phyloP scores from a whole-genome alignment of 1,140 invertebrate genomes.

The Cyrtorhinus lividipennis region DNA sequence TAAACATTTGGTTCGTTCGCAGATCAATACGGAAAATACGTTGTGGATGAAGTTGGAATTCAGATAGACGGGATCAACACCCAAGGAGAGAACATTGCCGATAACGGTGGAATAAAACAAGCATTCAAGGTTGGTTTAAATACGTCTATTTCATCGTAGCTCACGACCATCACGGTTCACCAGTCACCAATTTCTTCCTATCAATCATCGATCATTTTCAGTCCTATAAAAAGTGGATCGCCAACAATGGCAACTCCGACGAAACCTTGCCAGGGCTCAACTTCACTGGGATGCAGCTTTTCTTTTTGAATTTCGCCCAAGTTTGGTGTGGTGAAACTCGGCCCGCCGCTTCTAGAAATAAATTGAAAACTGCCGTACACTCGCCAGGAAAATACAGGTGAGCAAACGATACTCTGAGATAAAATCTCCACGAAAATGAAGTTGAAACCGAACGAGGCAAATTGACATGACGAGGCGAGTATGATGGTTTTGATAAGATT shows the following conservation, averaged over 20 bases:
- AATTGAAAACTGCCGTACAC: conserved; percentile 66
- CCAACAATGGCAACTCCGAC: conserved; percentile 32
- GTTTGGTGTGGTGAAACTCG: conserved; percentile 80
- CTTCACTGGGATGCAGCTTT: conserved; percentile 56
- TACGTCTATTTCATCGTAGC: too few relatives aligned
- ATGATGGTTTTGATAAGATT: too few relatives aligned
- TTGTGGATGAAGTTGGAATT: conserved; percentile 40
- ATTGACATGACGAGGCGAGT: too few relatives aligned
- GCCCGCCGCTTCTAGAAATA: conserved; percentile 64
- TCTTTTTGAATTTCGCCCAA: conserved; percentile 74
- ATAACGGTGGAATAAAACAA: conserved; percentile 78
- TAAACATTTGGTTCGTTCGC: too few relatives aligned
- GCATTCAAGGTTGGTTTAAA: conserved; percentile 50
- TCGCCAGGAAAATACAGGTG: conserved; percentile 60
- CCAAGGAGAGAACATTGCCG: conserved; percentile 77
- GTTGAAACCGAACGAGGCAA: too few relatives aligned
- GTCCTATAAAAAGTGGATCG: conserved; percentile 49
- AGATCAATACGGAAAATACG: conserved; percentile 58
- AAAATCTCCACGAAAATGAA: too few relatives aligned
- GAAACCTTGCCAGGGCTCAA: conserved; percentile 58
- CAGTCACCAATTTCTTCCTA: too few relatives aligned
- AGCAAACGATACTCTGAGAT: too few relatives aligned
- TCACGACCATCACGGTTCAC: too few relatives aligned
- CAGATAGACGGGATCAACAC: conserved; percentile 46
- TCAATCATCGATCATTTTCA: too few relatives aligned